Evolutionary conservation across 2,888 invertebrate species (phyloP).

Genomic region (Trimorus sp.): DNA sequence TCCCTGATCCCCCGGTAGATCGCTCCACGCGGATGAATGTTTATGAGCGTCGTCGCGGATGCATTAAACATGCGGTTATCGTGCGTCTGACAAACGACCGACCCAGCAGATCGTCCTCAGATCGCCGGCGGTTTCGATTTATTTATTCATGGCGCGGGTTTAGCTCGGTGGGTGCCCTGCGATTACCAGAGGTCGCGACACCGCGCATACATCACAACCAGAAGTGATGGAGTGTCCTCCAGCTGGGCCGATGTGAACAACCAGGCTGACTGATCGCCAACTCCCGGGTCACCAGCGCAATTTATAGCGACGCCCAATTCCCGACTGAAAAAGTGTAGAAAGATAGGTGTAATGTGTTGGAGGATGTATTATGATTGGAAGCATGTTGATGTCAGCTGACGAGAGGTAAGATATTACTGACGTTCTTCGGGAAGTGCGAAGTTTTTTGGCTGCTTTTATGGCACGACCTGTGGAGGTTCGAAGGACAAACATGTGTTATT

Average conservation of each 20-base stretch:
- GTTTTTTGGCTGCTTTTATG: too few relatives aligned
- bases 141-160: constrained; percentile 77
- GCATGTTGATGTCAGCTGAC: too few relatives aligned
- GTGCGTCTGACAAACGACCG: constrained; percentile 60
- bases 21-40: constrained; percentile 58
- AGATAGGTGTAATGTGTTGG: too few relatives aligned
- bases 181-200: constrained; percentile 79
- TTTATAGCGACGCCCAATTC: constrained; percentile 56
- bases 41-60: constrained; percentile 56
- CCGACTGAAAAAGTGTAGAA: background rate
- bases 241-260: constrained; percentile 76
- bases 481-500: too few relatives aligned
- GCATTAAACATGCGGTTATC: constrained; percentile 65
- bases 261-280: constrained; percentile 79
- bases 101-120: constrained; percentile 60
- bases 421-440: too few relatives aligned
- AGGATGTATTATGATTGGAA: too few relatives aligned
- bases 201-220: constrained; percentile 79
- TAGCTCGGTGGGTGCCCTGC: constrained; percentile 73
- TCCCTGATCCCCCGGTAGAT: constrained; percentile 1
- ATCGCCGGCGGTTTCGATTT: constrained; percentile 75
- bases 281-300: constrained; percentile 72
- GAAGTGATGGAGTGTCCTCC: constrained; percentile 80
- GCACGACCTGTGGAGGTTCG: too few relatives aligned
- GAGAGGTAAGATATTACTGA: too few relatives aligned